Evolutionary conservation across 2,888 invertebrate genomes (phyloP).

Genomic region (Drosophila trichaetosa): DNA sequence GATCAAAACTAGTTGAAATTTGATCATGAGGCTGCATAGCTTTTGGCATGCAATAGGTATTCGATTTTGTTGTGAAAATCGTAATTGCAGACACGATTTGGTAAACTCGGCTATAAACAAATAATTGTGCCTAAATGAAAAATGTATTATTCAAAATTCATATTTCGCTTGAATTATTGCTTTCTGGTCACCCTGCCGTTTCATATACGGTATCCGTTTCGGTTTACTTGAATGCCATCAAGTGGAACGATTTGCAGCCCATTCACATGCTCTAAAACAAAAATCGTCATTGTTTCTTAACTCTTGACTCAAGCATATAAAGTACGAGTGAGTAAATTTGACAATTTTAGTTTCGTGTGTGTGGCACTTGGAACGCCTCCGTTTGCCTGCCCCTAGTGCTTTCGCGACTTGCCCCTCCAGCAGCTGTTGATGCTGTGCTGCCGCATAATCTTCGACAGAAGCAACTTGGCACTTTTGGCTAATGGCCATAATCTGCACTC

Average conservation of each 20-base stretch:
- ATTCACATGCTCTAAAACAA: constrained; percentile 30
- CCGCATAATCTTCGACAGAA: constrained; percentile 47
- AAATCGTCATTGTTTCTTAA: constrained; percentile 31
- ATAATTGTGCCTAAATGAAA: neutral
- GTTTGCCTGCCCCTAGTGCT: neutral
- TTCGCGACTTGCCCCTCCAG: neutral
- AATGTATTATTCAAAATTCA: neutral
- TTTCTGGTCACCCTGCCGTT: neutral
- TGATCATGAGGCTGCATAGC: neutral
- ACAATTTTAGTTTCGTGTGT: constrained; percentile 21
- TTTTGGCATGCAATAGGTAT: neutral
- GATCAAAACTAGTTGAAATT: neutral
- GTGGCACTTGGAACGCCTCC: constrained; percentile 18
- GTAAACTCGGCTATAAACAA: neutral
- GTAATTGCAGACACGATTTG: neutral
- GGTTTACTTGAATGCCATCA: constrained; percentile 10
- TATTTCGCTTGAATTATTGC: neutral
- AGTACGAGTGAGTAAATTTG: constrained; percentile 26
- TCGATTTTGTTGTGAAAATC: neutral
- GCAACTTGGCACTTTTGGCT: constrained; percentile 63
- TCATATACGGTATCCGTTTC: constrained; percentile 1
- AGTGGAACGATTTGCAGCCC: constrained; percentile 42
- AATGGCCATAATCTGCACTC: constrained; percentile 68
- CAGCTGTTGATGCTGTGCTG: constrained; percentile 12
- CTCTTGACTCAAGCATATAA: constrained; percentile 14